These are phyloP conservation scores for Salmo trutta DNA, from an alignment of 2,797 vertebrate genomes.

Conservation along the genomic window DNA sequence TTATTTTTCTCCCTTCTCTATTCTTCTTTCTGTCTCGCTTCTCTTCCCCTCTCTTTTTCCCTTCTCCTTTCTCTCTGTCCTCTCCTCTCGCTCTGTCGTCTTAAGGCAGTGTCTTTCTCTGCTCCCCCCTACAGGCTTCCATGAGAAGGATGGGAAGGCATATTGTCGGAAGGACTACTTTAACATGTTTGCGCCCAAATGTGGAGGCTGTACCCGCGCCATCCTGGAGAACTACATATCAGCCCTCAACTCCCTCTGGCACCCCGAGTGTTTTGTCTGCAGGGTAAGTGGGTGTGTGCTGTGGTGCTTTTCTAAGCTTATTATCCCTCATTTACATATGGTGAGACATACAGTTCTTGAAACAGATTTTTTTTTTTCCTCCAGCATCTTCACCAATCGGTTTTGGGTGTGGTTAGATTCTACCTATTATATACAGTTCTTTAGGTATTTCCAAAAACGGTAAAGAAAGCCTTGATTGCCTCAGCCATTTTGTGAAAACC, in stretches of 20 bases:
- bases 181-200: constrained; percentile 95
- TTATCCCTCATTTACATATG: neutral
- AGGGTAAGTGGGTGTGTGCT: constrained; percentile 80
- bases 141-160: constrained; percentile 94
- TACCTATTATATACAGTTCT: no score
- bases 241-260: constrained; percentile 93
- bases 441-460: neutral
- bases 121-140: constrained; percentile 80
- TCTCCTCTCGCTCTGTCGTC: neutral
- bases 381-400: no score
- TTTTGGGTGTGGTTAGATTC: no score
- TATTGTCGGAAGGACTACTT: constrained; percentile 97
- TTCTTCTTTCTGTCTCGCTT: neutral
- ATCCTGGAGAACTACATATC: constrained; percentile 97
- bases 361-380: no score
- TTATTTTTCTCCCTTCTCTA: neutral
- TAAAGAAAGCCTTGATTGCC: neutral
- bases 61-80: neutral
- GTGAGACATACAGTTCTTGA: no score
- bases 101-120: constrained; percentile 9
- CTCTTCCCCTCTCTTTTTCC: constrained; percentile 2
- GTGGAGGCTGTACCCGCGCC: constrained; percentile 89
- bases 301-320: neutral
- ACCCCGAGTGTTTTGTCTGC: constrained; percentile 95
- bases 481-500: neutral